phyloP scores from a whole-genome alignment of 53 echinoderm and acorn worm species.

The Mesocentrotus franciscanus region DNA sequence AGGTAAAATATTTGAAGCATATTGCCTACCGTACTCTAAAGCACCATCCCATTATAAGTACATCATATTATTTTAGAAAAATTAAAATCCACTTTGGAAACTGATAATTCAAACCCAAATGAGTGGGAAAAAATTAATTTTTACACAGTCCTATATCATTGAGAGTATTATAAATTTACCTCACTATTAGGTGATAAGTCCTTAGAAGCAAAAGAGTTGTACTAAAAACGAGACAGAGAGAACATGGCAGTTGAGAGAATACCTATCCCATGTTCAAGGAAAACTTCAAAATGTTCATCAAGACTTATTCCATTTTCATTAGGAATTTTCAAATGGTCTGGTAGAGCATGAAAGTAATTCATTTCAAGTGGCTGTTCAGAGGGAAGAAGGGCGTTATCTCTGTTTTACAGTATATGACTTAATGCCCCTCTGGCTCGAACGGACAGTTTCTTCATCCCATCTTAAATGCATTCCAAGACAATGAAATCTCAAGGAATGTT shows the following conservation, averaged over 20 bases:
- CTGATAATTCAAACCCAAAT: neutral
- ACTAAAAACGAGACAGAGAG: neutral
- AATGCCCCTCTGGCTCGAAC: too few relatives aligned
- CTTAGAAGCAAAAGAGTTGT: neutral
- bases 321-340: too few relatives aligned
- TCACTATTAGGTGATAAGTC: neutral
- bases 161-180: neutral
- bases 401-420: too few relatives aligned
- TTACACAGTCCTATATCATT: neutral
- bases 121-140: neutral
- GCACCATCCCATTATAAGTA: neutral
- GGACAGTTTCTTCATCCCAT: neutral
- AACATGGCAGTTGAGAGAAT: neutral
- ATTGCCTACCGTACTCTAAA: neutral
- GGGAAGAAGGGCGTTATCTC: too few relatives aligned
- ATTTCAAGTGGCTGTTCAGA: neutral
- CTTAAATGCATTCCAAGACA: neutral
- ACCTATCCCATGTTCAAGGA: neutral
- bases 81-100: neutral
- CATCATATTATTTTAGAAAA: neutral
- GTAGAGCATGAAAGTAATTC: too few relatives aligned
- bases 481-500: neutral
- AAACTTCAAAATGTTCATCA: too few relatives aligned
- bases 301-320: neutral
- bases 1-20: neutral